These are phyloP conservation scores for Lamellibrachia columna DNA, from an alignment of 2,888 invertebrate species.

Conservation along the genomic window DNA sequence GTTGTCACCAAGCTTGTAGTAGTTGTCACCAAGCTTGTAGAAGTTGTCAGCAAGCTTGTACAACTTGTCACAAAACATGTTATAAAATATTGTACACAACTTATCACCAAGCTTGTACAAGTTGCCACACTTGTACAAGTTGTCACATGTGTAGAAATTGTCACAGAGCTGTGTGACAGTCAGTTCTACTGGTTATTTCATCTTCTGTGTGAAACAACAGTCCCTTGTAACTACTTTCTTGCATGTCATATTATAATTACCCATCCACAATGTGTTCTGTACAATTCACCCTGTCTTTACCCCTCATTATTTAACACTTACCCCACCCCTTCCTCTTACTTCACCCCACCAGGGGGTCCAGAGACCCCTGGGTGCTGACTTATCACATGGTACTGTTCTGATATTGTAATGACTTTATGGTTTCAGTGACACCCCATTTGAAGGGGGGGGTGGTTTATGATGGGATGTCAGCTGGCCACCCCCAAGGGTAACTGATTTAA, in stretches of 20 bases:
- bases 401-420: constrained; percentile 16
- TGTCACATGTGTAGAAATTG: too few relatives aligned
- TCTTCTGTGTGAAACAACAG: background rate
- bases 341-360: background rate
- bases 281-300: background rate
- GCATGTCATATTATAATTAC: constrained; percentile 4
- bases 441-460: background rate
- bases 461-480: constrained; percentile 11
- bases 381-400: background rate
- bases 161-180: too few relatives aligned
- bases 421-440: background rate
- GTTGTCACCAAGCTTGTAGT: too few relatives aligned
- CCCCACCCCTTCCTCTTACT: background rate
- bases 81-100: too few relatives aligned
- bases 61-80: too few relatives aligned
- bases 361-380: background rate
- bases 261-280: background rate
- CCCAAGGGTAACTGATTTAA: background rate
- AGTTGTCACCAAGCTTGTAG: too few relatives aligned
- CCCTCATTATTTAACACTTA: constrained; percentile 8
- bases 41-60: too few relatives aligned
- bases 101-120: too few relatives aligned
- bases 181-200: background rate
- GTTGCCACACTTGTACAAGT: too few relatives aligned
- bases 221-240: background rate